Evolutionary conservation across 2,797 vertebrate genomes (phyloP).

Genomic region (Euphonia xanthogaster): DNA sequence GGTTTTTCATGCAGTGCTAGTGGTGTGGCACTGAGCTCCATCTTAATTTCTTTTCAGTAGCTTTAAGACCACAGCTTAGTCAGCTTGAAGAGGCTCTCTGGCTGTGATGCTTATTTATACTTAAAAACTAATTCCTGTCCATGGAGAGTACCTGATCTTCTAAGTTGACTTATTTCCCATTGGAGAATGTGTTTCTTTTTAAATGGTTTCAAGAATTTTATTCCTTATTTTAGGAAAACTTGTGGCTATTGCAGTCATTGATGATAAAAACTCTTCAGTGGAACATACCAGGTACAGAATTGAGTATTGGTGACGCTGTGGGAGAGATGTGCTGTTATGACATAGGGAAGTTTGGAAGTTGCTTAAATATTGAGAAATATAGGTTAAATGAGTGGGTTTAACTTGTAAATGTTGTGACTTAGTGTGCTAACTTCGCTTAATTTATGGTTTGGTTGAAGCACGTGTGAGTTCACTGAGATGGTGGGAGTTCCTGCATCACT

Average conservation of each 20-base stretch:
- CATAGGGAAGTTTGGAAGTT: neutral
- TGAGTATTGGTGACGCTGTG: neutral
- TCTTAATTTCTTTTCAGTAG: neutral
- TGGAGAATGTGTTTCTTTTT: neutral
- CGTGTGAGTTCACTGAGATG: neutral
- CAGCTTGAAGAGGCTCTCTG: neutral
- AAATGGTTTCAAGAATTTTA: neutral
- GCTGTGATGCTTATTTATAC: neutral
- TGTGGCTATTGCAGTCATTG: constrained; percentile 91
- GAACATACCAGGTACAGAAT: constrained; percentile 88
- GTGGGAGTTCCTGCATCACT: neutral
- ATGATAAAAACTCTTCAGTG: constrained; percentile 90
- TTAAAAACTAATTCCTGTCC: neutral
- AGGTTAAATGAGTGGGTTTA: neutral
- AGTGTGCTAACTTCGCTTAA: neutral
- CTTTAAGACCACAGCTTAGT: neutral
- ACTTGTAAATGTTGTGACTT: neutral
- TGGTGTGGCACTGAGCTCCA: neutral
- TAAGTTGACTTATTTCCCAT: neutral
- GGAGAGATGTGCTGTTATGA: neutral
- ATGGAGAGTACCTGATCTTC: neutral
- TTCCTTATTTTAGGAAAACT: constrained; percentile 88
- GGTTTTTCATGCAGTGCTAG: neutral
- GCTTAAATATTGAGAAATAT: neutral
- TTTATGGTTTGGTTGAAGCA: neutral